These are phyloP conservation scores for Zygogramma bicolorata DNA, from an alignment of 2,888 invertebrate species.

Conservation along the genomic window DNA sequence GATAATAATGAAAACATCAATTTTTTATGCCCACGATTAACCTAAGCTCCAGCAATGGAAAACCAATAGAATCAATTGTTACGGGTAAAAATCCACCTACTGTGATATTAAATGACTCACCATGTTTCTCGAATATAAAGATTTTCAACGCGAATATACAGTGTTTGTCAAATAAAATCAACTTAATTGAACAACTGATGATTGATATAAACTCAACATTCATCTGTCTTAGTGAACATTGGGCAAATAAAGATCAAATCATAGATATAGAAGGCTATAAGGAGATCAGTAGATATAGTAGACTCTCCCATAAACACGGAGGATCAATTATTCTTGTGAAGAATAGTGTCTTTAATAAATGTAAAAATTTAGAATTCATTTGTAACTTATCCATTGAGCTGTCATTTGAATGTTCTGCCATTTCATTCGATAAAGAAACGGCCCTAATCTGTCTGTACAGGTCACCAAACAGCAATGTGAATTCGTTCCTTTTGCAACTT, in stretches of 20 bases:
- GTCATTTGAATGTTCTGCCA: slow-evolving; percentile 7
- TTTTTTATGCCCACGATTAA: slow-evolving; percentile 4
- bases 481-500: slow-evolving; percentile 7
- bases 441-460: slow-evolving; percentile 11
- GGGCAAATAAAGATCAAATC: slow-evolving; percentile 15
- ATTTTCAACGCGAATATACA: slow-evolving; percentile 6
- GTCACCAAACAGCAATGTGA: slow-evolving; percentile 14
- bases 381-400: slow-evolving; percentile 1
- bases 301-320: slow-evolving; percentile 8
- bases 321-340: background rate
- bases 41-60: background rate
- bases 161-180: slow-evolving; percentile 10
- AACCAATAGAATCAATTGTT: background rate
- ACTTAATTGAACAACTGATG: slow-evolving; percentile 5
- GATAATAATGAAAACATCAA: background rate
- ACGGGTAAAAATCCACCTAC: background rate
- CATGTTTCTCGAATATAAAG: background rate
- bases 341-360: background rate
- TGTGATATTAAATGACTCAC: background rate
- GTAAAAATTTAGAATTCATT: background rate
- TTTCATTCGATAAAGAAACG: slow-evolving; percentile 7
- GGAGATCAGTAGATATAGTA: slow-evolving; percentile 8
- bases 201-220: slow-evolving; percentile 3
- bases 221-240: slow-evolving; percentile 8
- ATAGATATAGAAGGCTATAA: slow-evolving; percentile 14